phyloP scores from a whole-genome alignment of 2,113 vertebrate species.

The Sinosuthora webbiana region DNA sequence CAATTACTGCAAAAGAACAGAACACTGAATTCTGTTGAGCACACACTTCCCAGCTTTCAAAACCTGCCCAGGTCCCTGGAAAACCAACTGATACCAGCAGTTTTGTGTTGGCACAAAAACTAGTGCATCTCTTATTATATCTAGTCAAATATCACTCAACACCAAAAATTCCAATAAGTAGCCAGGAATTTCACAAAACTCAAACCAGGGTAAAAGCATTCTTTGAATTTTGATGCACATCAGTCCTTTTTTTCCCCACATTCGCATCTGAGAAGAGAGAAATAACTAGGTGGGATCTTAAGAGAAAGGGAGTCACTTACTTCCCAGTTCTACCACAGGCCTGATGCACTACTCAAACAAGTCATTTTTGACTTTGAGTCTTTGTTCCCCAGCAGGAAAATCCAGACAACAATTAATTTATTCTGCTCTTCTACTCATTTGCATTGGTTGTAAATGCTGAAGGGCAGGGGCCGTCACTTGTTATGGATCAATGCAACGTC shows the following conservation, averaged over 20 bases:
- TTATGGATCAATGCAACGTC: not conserved
- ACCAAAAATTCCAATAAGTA: not conserved
- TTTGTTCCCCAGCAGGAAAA: not conserved
- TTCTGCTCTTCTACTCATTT: not conserved
- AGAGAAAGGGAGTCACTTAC: not conserved
- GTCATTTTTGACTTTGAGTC: not conserved
- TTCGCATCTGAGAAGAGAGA: not conserved
- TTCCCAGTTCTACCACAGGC: not conserved
- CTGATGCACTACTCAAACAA: not conserved
- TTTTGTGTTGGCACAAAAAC: not conserved
- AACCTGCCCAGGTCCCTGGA: not conserved
- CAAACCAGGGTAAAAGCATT: rapidly evolving
- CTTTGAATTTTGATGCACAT: not conserved
- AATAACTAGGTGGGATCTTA: not conserved
- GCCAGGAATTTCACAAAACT: not conserved
- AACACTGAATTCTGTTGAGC: not conserved
- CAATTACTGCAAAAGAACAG: not conserved
- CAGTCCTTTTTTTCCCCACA: not conserved
- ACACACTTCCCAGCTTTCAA: not conserved
- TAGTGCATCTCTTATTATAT: not conserved
- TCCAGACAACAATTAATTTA: not conserved
- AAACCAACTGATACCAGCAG: not conserved
- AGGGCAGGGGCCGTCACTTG: not conserved
- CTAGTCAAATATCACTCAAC: not conserved
- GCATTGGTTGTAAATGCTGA: not conserved